Evolutionary conservation across 2,888 invertebrate species (phyloP).

Genomic region (Branchellion lobata): DNA sequence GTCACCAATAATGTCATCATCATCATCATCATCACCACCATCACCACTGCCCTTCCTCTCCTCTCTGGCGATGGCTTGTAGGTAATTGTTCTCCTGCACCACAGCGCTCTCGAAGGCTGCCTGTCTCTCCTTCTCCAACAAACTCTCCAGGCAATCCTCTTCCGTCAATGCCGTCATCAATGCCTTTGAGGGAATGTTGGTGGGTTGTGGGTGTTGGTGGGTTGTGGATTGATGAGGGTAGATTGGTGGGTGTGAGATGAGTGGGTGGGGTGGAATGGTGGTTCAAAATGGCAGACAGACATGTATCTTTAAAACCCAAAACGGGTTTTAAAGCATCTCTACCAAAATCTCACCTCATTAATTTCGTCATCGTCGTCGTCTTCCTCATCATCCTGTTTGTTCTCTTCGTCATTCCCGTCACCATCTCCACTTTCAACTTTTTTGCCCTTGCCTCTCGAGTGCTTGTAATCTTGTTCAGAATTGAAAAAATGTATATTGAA

Average conservation of each 20-base stretch:
- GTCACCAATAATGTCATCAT: neutral
- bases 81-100: slow-evolving; percentile 67
- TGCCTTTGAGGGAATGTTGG: slow-evolving; percentile 31
- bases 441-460: too few species aligned
- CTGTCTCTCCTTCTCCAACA: slow-evolving; percentile 61
- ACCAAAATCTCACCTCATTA: too few species aligned
- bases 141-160: slow-evolving; percentile 56
- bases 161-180: slow-evolving; percentile 54
- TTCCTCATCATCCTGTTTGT: neutral
- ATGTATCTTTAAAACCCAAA: too few species aligned
- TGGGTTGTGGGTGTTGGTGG: too few species aligned
- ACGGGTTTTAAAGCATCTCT: too few species aligned
- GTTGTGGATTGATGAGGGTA: too few species aligned
- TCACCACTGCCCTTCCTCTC: slow-evolving; percentile 67
- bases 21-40: neutral
- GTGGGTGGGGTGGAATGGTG: too few species aligned
- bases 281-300: too few species aligned
- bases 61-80: slow-evolving; percentile 67
- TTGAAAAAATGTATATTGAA: too few species aligned
- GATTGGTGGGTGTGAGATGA: too few species aligned
- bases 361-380: too few species aligned
- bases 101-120: slow-evolving; percentile 64
- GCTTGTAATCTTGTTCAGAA: too few species aligned
- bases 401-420: neutral
- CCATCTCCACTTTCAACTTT: neutral